Conservation (phyloP, 1,140 invertebrate genomes). For the Xylocopa sonorina region DNA sequence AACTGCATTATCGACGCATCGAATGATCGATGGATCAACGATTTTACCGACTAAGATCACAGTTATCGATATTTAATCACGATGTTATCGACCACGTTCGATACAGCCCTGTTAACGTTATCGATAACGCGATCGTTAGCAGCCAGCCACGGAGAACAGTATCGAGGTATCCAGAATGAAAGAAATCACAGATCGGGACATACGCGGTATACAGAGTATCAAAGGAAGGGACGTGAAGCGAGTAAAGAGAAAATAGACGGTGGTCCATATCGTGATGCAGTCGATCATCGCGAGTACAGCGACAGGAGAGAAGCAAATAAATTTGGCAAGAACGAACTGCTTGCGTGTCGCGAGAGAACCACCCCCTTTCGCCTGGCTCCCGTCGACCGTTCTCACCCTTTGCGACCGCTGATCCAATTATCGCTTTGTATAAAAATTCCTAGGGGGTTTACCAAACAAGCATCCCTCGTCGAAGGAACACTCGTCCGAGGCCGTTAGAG, state of each 20-base stretch:
- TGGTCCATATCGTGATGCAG: neutral
- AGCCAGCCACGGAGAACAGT: too few relatives aligned
- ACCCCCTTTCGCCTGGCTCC: neutral
- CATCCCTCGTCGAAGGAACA: conserved; percentile 3
- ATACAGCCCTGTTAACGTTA: too few relatives aligned
- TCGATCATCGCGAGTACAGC: neutral
- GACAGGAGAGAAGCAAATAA: neutral
- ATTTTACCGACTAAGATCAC: too few relatives aligned
- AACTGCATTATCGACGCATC: too few relatives aligned
- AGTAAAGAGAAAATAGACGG: neutral
- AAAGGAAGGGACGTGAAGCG: neutral
- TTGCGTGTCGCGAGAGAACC: conserved; percentile 29
- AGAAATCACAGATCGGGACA: neutral
- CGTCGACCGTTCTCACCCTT: neutral
- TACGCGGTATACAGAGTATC: neutral
- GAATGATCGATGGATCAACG: too few relatives aligned
- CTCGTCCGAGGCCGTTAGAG: conserved; percentile 10
- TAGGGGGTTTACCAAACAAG: neutral
- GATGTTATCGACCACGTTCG: too few relatives aligned
- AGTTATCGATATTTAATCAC: too few relatives aligned
- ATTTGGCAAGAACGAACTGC: conserved; percentile 41
- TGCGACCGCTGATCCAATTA: neutral
- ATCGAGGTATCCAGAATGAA: neutral
- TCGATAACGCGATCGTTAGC: too few relatives aligned
- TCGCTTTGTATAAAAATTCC: neutral